Base-by-base conservation (phyloP, 1,140 invertebrate species). In the Augochlora pura region DNA sequence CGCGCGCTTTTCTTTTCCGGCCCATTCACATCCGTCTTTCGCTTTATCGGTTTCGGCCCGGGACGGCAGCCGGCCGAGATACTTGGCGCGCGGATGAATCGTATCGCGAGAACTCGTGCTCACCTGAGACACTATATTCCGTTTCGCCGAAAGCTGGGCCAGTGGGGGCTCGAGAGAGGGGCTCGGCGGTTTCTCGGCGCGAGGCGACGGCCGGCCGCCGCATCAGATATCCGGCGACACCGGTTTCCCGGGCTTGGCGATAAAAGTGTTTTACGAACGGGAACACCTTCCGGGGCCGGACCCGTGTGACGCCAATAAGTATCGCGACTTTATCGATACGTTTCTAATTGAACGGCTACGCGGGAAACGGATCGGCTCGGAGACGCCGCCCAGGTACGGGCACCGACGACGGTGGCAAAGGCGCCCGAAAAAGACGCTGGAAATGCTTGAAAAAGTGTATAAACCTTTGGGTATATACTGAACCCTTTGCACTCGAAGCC, bases 91-190 rank as follows among this genome's bases (percentile, higher is more conserved):
- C 39, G 16, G 38, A 23, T 62, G 65, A 60, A 77, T 69, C 54
- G 54, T 77, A 67, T 77, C 74, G 54, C 65, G 42, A 32, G 60
- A 57, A 46, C 46, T 38, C 25, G 39, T 39, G 54, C 46, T 32
- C 54, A 67, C 38, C 64, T 38, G 63, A 59, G 57, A 25, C 52
- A 59, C 25, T 38, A 39, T 14, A 27, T 60, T 66, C 46, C 63
- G 52, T 25, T 68, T 68, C 38, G 59, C 32, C 70, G 39, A 12
- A 38, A 57, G 32, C 16, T 18, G 23, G 39, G 27, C 59, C 23
- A n/a, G n/a, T n/a, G n/a, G n/a, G n/a, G n/a, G 42, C 52, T 49
- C 54, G 18, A 1, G 52, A 14, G 23, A 2, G 52, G 7, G 21
- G 49, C 18, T 74, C 3, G 32, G 16, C 32, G 52, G 23, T 25